Evolutionary conservation across 2,797 vertebrate species (phyloP), one percentile per base, ranked within the genome.

Genomic region (Gila robusta): DNA sequence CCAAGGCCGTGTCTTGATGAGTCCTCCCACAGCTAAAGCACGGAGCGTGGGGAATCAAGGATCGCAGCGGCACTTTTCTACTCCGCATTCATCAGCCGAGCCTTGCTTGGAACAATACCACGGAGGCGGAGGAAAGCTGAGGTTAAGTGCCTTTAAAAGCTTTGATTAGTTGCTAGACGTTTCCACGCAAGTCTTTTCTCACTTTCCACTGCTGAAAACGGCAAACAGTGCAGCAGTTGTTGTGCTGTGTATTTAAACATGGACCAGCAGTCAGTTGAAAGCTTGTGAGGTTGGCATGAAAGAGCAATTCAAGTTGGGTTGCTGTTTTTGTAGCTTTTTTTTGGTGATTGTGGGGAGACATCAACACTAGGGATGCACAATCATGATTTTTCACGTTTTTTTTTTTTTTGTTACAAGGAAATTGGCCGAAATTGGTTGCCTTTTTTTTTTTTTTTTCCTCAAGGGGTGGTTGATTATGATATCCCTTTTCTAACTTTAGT

Each of bases 71-170:
- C 70, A 73, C 56, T 79, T 73, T 77, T 83, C 72, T 59, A 71
- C 64, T n/a, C 72, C 17, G 64, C 85, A 32, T 35, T 82, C 86
- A 87, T 83, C 86, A 86, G 56, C 37, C 17, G 11, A 59, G 80
- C 80, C n/a, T 12, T 17, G 62, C 62, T 76, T n/a, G 67, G 21
- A 84, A 80, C 87, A 82, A 39, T 80, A 41, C 2, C 19, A 54
- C 2, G 11, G 52, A 71, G 86, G 66, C 59, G 82, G 82, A 74
- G 86, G 69, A 69, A 72, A 39, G 76, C 54, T 74, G 56, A 54
- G 81, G 76, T 83, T 86, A 88, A 88, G 87, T 88, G 87, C 77
- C 69, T 79, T 81, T 86, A 69, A 88, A 87, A 64, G 81, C 78
- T 84, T 70, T 78, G 52, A 76, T 88, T 85, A 79, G 85, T 83